Percentiles rank a stretch among this genome's conserved stretches.
phyloP scores from a whole-genome alignment of 2,113 vertebrate genomes.

The Alligator sinensis region DNA sequence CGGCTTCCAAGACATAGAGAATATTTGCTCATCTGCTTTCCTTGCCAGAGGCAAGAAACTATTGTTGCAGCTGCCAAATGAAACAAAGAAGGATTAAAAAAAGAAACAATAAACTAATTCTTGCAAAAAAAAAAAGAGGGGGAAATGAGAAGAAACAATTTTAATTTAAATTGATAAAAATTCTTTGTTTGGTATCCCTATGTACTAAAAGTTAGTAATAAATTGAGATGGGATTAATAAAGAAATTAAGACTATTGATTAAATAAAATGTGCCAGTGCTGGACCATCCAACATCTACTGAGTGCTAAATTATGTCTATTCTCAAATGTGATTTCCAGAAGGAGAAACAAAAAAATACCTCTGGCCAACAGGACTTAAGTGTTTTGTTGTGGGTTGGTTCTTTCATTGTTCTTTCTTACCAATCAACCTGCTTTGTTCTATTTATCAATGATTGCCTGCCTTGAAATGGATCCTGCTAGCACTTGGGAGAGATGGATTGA shows the following conservation, averaged over 20 bases:
- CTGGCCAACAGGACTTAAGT: background rate
- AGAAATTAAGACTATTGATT: background rate
- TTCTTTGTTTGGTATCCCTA: slow-evolving; percentile 47
- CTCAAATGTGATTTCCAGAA: background rate
- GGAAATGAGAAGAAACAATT: background rate
- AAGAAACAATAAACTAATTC: slow-evolving; percentile 16
- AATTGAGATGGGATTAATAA: background rate
- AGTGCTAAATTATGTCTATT: background rate
- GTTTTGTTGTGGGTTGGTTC: background rate
- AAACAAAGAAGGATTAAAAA: slow-evolving; percentile 73
- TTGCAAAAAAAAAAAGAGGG: background rate
- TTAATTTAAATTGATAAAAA: slow-evolving; percentile 28
- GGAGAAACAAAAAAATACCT: slow-evolving; percentile 19
- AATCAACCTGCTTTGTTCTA: slow-evolving; percentile 10
- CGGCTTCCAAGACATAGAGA: slow-evolving; percentile 69
- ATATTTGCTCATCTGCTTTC: slow-evolving; percentile 76
- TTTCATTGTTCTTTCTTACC: background rate
- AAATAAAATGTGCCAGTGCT: background rate
- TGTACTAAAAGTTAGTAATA: slow-evolving; percentile 15
- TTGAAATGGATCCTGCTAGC: slow-evolving; percentile 30
- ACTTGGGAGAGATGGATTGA: slow-evolving; percentile 23
- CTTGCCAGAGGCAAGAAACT: slow-evolving; percentile 69
- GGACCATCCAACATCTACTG: background rate
- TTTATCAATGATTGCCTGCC: slow-evolving; percentile 33
- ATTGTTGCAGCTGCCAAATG: slow-evolving; percentile 62